Conservation (phyloP, 2,888 invertebrate species). For the Venusia cambrica region DNA sequence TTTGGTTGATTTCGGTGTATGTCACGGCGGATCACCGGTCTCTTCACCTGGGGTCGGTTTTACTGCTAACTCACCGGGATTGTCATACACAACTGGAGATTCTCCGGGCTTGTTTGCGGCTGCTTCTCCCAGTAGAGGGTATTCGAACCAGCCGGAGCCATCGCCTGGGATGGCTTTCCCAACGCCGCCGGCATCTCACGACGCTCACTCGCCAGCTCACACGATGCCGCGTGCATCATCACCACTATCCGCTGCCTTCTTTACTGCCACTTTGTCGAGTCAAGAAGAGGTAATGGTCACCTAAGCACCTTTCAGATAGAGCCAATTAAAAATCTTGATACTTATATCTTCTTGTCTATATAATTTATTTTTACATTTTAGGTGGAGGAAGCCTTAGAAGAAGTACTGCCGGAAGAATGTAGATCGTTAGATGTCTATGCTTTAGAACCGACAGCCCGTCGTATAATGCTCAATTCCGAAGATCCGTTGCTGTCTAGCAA, state of each 20-base stretch:
- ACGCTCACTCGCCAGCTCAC: constrained; percentile 85
- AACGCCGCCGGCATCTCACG: constrained; percentile 93
- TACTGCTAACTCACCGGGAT: constrained; percentile 80
- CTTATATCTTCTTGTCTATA: background rate
- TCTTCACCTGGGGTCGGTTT: constrained; percentile 78
- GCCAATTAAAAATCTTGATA: background rate
- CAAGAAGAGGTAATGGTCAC: constrained; percentile 86
- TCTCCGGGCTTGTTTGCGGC: constrained; percentile 68
- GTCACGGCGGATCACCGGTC: constrained; percentile 82
- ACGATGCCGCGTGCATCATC: constrained; percentile 88
- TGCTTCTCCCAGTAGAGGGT: constrained; percentile 64
- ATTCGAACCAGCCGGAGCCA: constrained; percentile 64
- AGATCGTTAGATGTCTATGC: constrained; percentile 83
- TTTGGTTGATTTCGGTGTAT: constrained; percentile 90
- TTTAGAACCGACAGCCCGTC: constrained; percentile 85
- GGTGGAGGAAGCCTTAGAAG: constrained; percentile 92
- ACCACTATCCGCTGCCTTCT: constrained; percentile 91
- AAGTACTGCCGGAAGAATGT: constrained; percentile 90
- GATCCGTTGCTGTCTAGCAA: constrained; percentile 92
- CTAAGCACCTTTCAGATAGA: no score
- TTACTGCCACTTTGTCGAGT: constrained; percentile 91
- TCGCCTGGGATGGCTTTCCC: constrained; percentile 91
- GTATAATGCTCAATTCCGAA: constrained; percentile 94
- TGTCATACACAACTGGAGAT: constrained; percentile 88
- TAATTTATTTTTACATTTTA: constrained; percentile 32